phyloP scores from a whole-genome alignment of 2,888 invertebrate species.

The Phymatocera aterrima region DNA sequence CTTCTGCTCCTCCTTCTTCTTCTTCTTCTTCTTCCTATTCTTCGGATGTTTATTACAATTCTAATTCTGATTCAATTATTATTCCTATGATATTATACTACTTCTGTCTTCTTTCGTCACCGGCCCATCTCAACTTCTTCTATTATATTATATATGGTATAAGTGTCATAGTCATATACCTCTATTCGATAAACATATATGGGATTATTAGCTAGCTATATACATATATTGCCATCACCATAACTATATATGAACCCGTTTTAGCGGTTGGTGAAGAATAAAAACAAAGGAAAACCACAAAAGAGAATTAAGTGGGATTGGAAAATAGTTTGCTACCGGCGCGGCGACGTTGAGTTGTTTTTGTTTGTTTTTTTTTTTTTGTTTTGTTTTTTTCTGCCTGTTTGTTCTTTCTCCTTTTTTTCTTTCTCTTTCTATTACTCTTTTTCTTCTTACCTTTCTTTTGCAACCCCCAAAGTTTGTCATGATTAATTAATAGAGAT shows the following conservation, averaged over 20 bases:
- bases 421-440: background rate
- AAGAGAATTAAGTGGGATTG: too few relatives aligned
- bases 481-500: too few relatives aligned
- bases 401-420: too few relatives aligned
- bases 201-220: too few relatives aligned
- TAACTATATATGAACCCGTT: too few relatives aligned
- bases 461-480: too few relatives aligned
- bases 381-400: background rate
- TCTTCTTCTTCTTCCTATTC: background rate
- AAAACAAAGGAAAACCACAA: background rate
- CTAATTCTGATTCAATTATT: background rate
- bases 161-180: background rate
- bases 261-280: too few relatives aligned
- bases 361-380: slow-evolving; percentile 34
- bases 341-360: too few relatives aligned
- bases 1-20: too few relatives aligned
- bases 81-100: background rate
- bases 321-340: too few relatives aligned
- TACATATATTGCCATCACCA: too few relatives aligned
- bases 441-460: too few relatives aligned
- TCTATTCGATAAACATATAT: background rate
- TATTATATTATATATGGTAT: background rate
- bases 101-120: background rate
- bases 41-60: background rate
- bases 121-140: background rate